Conservation (phyloP, 2,113 vertebrate species). For the Nerophis lumbriciformis region DNA sequence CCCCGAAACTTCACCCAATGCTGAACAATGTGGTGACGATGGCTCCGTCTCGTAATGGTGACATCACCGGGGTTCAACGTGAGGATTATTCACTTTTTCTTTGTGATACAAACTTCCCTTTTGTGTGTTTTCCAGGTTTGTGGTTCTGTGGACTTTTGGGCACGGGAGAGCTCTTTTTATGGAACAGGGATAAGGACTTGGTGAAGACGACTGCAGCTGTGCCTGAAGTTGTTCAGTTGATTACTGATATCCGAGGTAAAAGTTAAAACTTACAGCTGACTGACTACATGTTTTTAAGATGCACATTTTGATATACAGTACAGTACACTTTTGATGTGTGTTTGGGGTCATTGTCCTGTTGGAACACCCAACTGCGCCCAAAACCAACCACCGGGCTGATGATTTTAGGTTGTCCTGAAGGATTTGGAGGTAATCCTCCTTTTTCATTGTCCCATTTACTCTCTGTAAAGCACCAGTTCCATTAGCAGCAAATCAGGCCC, state of each 20-base stretch:
- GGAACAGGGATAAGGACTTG: conserved; percentile 87
- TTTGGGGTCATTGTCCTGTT: too few species aligned
- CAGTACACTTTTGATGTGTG: too few species aligned
- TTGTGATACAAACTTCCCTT: neutral
- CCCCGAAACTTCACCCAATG: conserved; percentile 78
- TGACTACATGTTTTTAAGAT: too few species aligned
- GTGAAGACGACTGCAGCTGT: conserved; percentile 75
- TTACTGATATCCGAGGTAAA: conserved; percentile 69
- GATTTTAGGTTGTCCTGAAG: too few species aligned
- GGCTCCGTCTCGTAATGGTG: conserved; percentile 81
- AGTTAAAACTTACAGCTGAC: too few species aligned
- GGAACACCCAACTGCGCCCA: too few species aligned
- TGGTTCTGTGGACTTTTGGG: conserved; percentile 84
- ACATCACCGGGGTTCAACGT: neutral
- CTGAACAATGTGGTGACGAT: conserved; percentile 78
- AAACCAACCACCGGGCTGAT: too few species aligned
- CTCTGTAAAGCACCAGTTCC: too few species aligned
- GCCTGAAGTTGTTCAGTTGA: conserved; percentile 67
- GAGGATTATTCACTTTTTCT: neutral
- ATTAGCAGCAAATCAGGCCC: too few species aligned
- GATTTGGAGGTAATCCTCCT: too few species aligned
- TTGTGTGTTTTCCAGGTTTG: conserved; percentile 65
- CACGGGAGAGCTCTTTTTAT: conserved; percentile 88
- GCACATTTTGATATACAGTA: too few species aligned
- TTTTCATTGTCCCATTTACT: too few species aligned